Evolutionary conservation across 1,140 invertebrate species (phyloP).

Genomic region (Caenorhabditis briggsae): DNA sequence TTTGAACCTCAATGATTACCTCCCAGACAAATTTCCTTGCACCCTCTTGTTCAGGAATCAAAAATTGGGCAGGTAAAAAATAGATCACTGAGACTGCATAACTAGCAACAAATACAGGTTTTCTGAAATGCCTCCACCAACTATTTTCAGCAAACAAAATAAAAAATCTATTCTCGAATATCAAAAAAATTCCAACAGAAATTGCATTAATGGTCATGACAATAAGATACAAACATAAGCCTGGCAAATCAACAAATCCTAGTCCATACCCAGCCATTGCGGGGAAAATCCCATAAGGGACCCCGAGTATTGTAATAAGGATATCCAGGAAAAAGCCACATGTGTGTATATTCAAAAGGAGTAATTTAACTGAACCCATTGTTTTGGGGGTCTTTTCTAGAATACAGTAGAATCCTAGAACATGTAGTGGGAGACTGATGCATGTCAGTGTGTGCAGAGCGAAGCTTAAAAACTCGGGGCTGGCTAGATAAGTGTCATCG

Average conservation of each 20-base stretch:
- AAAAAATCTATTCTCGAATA: background rate
- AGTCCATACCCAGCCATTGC: constrained; percentile 15
- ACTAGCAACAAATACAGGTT: background rate
- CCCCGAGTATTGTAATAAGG: background rate
- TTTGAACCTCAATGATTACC: too few relatives aligned
- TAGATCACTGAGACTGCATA: background rate
- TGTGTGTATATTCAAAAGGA: background rate
- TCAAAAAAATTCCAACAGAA: background rate
- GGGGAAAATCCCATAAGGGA: constrained; percentile 1
- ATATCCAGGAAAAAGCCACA: background rate
- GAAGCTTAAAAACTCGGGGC: background rate
- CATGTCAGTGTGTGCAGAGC: background rate
- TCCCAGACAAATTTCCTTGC: background rate
- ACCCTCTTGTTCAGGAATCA: background rate
- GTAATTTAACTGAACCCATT: background rate
- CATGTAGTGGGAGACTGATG: background rate
- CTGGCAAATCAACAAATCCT: background rate
- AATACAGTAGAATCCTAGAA: background rate
- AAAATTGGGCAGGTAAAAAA: background rate
- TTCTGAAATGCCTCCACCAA: background rate
- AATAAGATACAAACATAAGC: background rate
- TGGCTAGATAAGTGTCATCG: background rate
- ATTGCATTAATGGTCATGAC: background rate
- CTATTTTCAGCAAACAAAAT: background rate
- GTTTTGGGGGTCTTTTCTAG: background rate